Conservation (phyloP, 2,797 vertebrate species). For the Rhabdophis nuchalis region DNA sequence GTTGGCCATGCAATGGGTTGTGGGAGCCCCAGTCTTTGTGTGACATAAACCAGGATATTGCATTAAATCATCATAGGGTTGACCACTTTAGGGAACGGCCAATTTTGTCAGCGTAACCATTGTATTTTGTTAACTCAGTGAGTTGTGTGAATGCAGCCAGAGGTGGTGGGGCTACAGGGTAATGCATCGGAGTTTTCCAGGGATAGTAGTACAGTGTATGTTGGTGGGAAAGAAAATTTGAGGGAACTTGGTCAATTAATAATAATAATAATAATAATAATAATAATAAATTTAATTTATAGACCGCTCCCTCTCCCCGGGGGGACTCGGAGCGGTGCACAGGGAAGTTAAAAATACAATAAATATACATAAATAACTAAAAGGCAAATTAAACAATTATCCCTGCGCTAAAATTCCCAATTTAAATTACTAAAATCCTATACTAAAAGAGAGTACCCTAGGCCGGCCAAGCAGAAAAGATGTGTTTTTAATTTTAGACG, state of each 20-base stretch:
- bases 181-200: background rate
- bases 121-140: background rate
- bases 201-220: background rate
- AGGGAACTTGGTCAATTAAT: background rate
- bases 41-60: background rate
- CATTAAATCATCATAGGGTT: background rate
- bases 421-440: no score
- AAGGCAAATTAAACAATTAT: no score
- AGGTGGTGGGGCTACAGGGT: background rate
- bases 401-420: no score
- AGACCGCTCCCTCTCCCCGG: no score
- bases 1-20: background rate
- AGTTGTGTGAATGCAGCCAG: background rate
- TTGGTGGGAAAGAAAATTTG: background rate
- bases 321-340: no score
- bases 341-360: no score
- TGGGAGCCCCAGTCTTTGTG: background rate
- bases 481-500: no score
- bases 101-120: background rate
- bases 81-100: background rate
- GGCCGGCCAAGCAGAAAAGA: no score
- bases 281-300: no score
- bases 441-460: no score
- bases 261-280: no score
- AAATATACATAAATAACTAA: no score